Evolutionary conservation across 2,888 invertebrate genomes (phyloP).

Genomic region (Drosophila maculinotata): DNA sequence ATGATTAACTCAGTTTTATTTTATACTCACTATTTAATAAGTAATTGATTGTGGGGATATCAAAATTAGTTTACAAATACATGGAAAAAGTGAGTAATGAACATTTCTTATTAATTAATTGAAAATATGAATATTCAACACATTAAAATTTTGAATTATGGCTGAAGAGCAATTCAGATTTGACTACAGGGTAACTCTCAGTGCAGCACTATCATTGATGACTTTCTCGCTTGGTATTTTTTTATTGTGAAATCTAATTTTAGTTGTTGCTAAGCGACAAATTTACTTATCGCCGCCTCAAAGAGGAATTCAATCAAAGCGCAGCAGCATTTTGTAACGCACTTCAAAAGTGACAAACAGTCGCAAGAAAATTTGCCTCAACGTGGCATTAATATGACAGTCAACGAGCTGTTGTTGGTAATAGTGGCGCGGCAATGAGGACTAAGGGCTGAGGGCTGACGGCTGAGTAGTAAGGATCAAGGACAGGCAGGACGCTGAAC

Average conservation of each 20-base stretch:
- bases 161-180: not conserved
- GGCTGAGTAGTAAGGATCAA: not conserved
- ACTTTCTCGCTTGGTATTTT: not conserved
- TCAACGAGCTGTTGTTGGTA: slow-evolving; percentile 28
- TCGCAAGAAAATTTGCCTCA: slow-evolving; percentile 24
- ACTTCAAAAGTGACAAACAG: slow-evolving; percentile 49
- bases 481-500: slow-evolving; percentile 14
- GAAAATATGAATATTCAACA: too few relatives aligned
- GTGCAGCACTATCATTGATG: not conserved
- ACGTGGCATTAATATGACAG: slow-evolving; percentile 56
- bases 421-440: slow-evolving; percentile 10
- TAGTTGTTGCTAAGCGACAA: slow-evolving; percentile 31
- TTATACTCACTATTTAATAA: not conserved
- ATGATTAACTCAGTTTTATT: slow-evolving; percentile 32
- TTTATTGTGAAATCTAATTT: slow-evolving; percentile 38
- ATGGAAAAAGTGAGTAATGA: too few relatives aligned
- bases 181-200: not conserved
- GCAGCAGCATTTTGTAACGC: slow-evolving; percentile 16
- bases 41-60: too few relatives aligned
- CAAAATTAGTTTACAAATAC: too few relatives aligned
- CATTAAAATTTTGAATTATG: too few relatives aligned
- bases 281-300: slow-evolving; percentile 49
- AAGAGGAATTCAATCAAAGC: slow-evolving; percentile 44
- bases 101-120: too few relatives aligned
- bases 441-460: not conserved